A percentile compares a stretch with the other conserved stretches of the same genome.
phyloP scores from a whole-genome alignment of 2,888 invertebrate genomes.

The Heteropelma amictum region DNA sequence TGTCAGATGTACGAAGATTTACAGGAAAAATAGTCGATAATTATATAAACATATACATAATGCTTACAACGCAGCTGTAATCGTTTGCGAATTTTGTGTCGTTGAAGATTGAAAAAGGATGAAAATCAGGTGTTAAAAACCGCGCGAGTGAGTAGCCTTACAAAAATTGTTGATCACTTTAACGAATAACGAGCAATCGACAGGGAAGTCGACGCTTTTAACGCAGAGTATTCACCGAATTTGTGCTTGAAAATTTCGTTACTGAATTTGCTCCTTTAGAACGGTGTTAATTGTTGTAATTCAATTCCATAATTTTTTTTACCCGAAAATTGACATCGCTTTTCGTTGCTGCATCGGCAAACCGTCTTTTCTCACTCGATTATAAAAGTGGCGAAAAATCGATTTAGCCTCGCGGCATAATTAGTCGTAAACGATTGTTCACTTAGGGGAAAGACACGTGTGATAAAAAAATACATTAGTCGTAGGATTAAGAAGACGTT shows the following conservation, averaged over 20 bases:
- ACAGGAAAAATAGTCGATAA: not conserved
- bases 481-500: constrained; percentile 24
- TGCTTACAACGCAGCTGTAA: constrained; percentile 41
- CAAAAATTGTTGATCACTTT: constrained; percentile 31
- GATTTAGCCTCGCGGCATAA: not conserved
- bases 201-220: not conserved
- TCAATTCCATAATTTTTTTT: not conserved
- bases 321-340: not conserved
- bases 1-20: not conserved
- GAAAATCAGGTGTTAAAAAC: not conserved
- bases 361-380: no score
- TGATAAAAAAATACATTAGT: constrained; percentile 44
- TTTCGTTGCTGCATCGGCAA: no score
- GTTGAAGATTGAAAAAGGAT: constrained; percentile 12
- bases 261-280: not conserved
- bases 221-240: not conserved
- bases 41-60: constrained; percentile 4
- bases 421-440: constrained; percentile 13
- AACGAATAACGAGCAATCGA: not conserved
- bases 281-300: no score
- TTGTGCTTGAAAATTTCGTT: not conserved
- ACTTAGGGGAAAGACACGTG: constrained; percentile 54
- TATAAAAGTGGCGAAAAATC: not conserved
- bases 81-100: constrained; percentile 25
- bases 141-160: constrained; percentile 18